Conservation (phyloP, 2,113 vertebrate species). For the Calidris pygmaea region DNA sequence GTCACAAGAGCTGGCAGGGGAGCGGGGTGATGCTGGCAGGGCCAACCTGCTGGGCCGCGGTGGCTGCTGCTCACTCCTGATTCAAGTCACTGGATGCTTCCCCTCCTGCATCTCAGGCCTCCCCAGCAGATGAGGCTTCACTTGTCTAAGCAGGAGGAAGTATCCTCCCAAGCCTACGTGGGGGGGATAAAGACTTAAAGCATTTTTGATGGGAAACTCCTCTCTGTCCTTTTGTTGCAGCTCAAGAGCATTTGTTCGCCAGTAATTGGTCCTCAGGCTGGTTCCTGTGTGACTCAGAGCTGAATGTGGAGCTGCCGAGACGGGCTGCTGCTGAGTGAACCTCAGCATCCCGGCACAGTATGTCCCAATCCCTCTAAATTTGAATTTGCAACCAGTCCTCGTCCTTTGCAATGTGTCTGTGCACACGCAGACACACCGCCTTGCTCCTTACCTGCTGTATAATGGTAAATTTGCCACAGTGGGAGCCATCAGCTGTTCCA, state of each 20-base stretch:
- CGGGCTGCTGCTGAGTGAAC: not conserved
- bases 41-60: not conserved
- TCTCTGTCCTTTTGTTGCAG: not conserved
- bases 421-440: accelerated
- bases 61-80: not conserved
- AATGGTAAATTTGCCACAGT: not conserved
- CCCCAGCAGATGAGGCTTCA: not conserved
- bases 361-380: not conserved
- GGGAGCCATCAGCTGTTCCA: not conserved
- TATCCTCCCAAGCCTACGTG: not conserved
- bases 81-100: not conserved
- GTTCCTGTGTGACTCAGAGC: slow-evolving; percentile 31
- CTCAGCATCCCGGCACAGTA: not conserved
- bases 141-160: slow-evolving; percentile 12
- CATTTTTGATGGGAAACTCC: not conserved
- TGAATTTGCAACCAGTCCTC: not conserved
- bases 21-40: not conserved
- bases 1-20: not conserved
- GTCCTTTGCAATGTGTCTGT: not conserved
- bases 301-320: not conserved
- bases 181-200: slow-evolving; percentile 4
- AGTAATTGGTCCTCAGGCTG: slow-evolving; percentile 8
- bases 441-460: not conserved
- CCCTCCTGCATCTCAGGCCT: not conserved
- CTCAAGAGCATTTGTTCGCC: not conserved